Base-by-base conservation (phyloP, 2,888 invertebrate genomes). In the Drosophila austrosaltans region DNA sequence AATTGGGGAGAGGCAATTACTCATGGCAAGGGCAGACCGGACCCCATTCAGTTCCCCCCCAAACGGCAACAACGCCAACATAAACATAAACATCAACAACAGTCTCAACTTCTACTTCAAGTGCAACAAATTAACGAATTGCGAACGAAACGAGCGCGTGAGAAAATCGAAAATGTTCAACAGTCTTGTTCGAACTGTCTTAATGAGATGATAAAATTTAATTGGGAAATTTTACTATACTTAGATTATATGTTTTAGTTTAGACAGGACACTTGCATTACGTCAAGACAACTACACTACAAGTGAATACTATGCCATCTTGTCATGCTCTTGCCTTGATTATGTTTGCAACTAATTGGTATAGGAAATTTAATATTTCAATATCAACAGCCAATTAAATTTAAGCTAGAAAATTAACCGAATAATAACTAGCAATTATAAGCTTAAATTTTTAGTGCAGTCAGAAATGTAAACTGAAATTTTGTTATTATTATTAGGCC, bases 21-120 rank as follows among this genome's bases (percentile, higher is more conserved):
- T 84, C 83, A 84, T 77, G 72, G 75, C 87, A 86, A 84, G 84
- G 83, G 83, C 84, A 86, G 60, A 72, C 62, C 39, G 53, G 63
- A 56, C 42, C 42, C 28, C 56, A 36, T 8, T 36, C 2, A 36
- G 28, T 28, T 28, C 28, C 28, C 28, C 28, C 32, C 32, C 32
- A n/a, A 2, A 22, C 48, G 3, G 8, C 48, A 20, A 7, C 20
- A 48, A 48, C 12, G 3, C 1, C 12, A n/a, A 54, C 54, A 30
- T 2, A n/a, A 28, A 22, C 54, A 16, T 54, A 30, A 54, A 6
- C 20, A 40, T 12, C 56, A 44, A 56, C 36, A 10, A 61, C 40
- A 39, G 28, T 22, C 28, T 56, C 36, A 58, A 60, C 30, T 48
- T 39, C 68, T 57, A 61, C 69, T 73, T 76, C 79, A 85, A 75